Evolutionary conservation across 1,140 invertebrate genomes (phyloP), one percentile per base, ranked within the genome.

Genomic region (Drosophila ercepeae): DNA sequence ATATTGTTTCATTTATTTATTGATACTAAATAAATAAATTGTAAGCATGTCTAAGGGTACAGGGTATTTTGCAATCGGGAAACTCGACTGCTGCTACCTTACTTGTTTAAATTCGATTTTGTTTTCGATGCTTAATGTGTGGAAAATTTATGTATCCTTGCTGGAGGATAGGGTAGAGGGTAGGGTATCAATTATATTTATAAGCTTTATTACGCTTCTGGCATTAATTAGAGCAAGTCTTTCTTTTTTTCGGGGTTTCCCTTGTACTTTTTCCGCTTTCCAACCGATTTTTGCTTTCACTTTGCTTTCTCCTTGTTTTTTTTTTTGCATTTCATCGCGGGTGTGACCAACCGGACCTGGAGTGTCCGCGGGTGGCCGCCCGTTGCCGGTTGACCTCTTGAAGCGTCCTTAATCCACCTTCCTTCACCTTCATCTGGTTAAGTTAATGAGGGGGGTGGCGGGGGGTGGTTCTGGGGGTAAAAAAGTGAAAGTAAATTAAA

Each of bases 361-460:
- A 36, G 18, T 42, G 46, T 23, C 36, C 25, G 19, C 25, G 18
- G 36, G 54, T 18, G 18, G 44, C 39, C 16, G 27, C 21, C 9
- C 36, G 44, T 61, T 65, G 61, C 21, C 9, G 27, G 44, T 61
- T 65, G 61, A 42, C 44, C 44, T 42, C 61, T 61, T 29, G 7
- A 23, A 21, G 44, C 32, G 55, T 11, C 16, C 57, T 65, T 61
- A 61, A 65, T 65, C 55, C 61, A 42, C 55, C 58, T 60, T 60
- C 32, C 9, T 34, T 19, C 27, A 34, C 45, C 58, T 67, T 63
- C 45, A 21, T 44, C 45, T 42, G 36, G 75, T 79, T 75, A 71
- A 79, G 58, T 72, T 81, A 67, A 81, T 81, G 67, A 68, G 21
- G 21, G 21, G 21, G 2, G 21, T 2, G 21, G 21, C 21, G 21